Evolutionary conservation across 2,797 vertebrate species (phyloP).

Genomic region (Champsocephalus gunnari): DNA sequence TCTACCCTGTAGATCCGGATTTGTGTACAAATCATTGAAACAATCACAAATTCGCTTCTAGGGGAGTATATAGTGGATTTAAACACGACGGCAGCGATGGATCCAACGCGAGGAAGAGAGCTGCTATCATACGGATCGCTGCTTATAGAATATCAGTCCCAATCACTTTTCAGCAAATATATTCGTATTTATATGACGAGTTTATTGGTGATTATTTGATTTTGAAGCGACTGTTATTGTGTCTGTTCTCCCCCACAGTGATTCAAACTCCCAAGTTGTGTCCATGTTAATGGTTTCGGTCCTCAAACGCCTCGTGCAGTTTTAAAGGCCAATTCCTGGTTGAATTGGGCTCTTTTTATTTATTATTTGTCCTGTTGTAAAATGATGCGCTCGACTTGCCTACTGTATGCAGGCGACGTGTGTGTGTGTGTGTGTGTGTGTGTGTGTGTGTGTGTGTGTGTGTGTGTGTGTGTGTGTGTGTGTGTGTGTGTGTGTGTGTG

Average conservation of each 20-base stretch:
- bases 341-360: slow-evolving; percentile 54
- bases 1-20: slow-evolving; percentile 99
- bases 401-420: slow-evolving; percentile 34
- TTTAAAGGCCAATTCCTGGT: slow-evolving; percentile 47
- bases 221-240: not conserved
- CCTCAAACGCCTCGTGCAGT: not conserved
- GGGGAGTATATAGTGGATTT: slow-evolving; percentile 99
- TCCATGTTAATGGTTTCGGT: slow-evolving; percentile 31
- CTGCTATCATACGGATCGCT: not conserved
- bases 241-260: not conserved
- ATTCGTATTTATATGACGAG: not conserved
- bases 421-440: slow-evolving; percentile 3
- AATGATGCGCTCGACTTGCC: slow-evolving; percentile 52
- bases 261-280: slow-evolving; percentile 19
- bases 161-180: too few relatives aligned
- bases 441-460: not conserved
- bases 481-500: slow-evolving; percentile 4
- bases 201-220: not conserved
- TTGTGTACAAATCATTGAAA: slow-evolving; percentile 94
- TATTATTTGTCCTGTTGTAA: slow-evolving; percentile 63
- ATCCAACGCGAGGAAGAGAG: slow-evolving; percentile 43
- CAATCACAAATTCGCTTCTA: slow-evolving; percentile 99
- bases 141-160: not conserved
- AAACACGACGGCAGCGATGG: slow-evolving; percentile 89
- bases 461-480: not conserved